A percentile compares a stretch with the other conserved stretches of the same genome.
phyloP scores from a whole-genome alignment of 2,797 vertebrate species.

The Tarsius wallacei region DNA sequence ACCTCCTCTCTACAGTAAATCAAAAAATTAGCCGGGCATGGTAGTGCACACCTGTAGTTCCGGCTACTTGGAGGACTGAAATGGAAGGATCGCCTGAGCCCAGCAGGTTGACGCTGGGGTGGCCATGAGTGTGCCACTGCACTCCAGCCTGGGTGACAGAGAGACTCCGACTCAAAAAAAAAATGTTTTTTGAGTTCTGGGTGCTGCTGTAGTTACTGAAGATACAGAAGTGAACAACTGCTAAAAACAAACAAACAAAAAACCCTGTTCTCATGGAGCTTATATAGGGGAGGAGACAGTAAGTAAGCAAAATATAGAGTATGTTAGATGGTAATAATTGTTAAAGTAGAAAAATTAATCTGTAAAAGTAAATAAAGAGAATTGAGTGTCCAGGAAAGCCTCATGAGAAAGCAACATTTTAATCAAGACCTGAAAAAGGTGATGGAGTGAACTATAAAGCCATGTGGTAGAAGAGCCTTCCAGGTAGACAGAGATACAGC shows the following conservation, averaged over 20 bases:
- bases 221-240: neutral
- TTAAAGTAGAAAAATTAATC: neutral
- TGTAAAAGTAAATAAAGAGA: neutral
- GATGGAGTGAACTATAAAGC: neutral
- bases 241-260: neutral
- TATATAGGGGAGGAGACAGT: neutral
- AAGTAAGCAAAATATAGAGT: neutral
- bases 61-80: no score
- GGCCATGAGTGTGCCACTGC: no score
- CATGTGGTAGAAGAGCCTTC: neutral
- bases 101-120: no score
- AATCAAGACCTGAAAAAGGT: neutral
- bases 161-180: no score
- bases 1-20: no score
- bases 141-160: no score
- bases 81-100: no score
- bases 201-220: neutral
- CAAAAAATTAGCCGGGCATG: no score
- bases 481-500: neutral
- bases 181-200: conserved; percentile 13
- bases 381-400: neutral
- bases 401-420: neutral
- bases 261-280: neutral
- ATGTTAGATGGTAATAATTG: neutral
- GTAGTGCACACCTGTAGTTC: no score